A percentile compares a stretch with the other conserved stretches of the same genome.
Conservation (phyloP, 92 coral and sea anemone genomes). For the Umimayanthus kanabou region DNA sequence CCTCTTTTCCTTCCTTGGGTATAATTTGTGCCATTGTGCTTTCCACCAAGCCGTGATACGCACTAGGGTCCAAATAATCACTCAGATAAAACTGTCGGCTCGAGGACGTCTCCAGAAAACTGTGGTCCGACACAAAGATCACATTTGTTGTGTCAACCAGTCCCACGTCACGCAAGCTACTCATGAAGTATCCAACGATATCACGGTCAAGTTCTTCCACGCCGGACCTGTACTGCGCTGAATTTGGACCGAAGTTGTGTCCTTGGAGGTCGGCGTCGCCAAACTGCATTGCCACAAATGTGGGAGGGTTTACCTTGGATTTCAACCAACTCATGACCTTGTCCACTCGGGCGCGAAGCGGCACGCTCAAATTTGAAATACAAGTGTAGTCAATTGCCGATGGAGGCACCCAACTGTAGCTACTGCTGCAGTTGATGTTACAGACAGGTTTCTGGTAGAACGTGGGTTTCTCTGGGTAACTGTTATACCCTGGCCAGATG, state of each 20-base stretch:
- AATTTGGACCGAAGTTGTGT: slow-evolving; percentile 70
- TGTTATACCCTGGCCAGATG: slow-evolving; percentile 90
- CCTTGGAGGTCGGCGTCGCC: slow-evolving; percentile 81
- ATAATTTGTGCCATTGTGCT: slow-evolving; percentile 78
- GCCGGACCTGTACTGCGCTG: slow-evolving; percentile 59
- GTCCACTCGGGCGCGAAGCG: slow-evolving; percentile 71
- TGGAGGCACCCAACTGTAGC: slow-evolving; percentile 29
- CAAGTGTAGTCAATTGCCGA: slow-evolving; percentile 48
- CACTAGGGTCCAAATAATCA: slow-evolving; percentile 60
- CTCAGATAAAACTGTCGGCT: slow-evolving; percentile 67
- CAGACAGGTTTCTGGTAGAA: slow-evolving; percentile 69
- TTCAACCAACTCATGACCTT: slow-evolving; percentile 74
- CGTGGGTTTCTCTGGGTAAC: slow-evolving; percentile 76
- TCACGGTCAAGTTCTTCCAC: slow-evolving; percentile 75
- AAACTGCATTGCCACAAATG: slow-evolving; percentile 73
- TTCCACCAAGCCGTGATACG: slow-evolving; percentile 58
- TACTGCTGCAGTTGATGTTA: slow-evolving; percentile 64
- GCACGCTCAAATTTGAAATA: slow-evolving; percentile 67
- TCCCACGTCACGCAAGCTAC: slow-evolving; percentile 62
- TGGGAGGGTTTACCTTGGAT: slow-evolving; percentile 65
- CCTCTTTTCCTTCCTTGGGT: slow-evolving; percentile 59
- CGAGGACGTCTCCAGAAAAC: slow-evolving; percentile 84
- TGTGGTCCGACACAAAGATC: slow-evolving; percentile 88
- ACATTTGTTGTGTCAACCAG: slow-evolving; percentile 75
- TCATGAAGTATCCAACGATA: slow-evolving; percentile 79